Evolutionary conservation across 2,797 vertebrate species (phyloP), one percentile per base, ranked within the genome.

Genomic region (Etheostoma perlongum): DNA sequence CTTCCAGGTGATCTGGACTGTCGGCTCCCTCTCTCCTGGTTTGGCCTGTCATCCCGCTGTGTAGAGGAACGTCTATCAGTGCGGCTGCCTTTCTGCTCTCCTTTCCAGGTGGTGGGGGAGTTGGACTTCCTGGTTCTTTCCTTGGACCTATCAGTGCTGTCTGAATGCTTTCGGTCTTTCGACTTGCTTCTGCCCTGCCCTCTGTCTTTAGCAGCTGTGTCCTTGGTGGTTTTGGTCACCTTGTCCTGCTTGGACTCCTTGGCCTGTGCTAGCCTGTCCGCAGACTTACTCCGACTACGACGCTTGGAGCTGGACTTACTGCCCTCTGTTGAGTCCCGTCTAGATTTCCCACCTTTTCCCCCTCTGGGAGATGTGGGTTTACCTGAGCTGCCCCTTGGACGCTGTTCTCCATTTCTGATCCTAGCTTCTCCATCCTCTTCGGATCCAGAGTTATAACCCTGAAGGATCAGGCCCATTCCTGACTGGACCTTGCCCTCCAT

Each of bases 361-460:
- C 89, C 92, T 76, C 96, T 95, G 14, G 95, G 91, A 82, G 96
- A 88, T 54, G 82, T 81, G 10, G 85, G 85, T 92, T 94, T 95
- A 40, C 89, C 92, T 74, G 87, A 85, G 72, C 85, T 84, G 60
- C 78, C 83, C 94, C 95, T 95, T 93, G 95, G 95, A 85, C 96
- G 95, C 82, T 93, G 94, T 66, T 97, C 95, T 63, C 98, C 98
- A 54, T 99, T 99, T 69, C 97, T 95, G 4, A 93, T 94, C 71
- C 97, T 96, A 9, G 96, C 96, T 18, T 97, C 97, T 6, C 95
- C 97, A 51, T 99, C 98, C 87, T 99, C 98, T 91, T 99, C 98
- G 1, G 98, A 99, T 75, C 97, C 98, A 23, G 98, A 99, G 90
- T 99, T 98, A 75, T 99, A 99, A 42, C 98, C 98, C 92, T 99